These are phyloP conservation scores for Daphoenositta chrysoptera DNA, from an alignment of 2,113 vertebrate genomes.

Conservation along the genomic window DNA sequence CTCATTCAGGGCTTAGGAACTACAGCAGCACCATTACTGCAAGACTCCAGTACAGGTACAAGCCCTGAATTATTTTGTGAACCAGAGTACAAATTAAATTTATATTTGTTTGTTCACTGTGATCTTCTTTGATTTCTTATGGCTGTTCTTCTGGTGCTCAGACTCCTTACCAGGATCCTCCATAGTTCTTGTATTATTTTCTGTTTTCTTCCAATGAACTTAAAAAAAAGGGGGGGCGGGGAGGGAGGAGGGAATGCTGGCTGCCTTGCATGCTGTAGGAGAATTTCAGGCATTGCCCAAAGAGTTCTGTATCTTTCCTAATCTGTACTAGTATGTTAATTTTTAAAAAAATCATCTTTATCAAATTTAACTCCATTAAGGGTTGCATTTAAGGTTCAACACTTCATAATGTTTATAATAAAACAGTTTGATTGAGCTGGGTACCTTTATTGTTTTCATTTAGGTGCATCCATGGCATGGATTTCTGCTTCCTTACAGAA, in stretches of 20 bases:
- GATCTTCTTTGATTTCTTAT: not conserved
- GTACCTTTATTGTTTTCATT: not conserved
- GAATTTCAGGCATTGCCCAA: not conserved
- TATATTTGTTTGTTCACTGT: not conserved
- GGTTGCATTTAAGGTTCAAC: not conserved
- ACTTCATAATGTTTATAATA: not conserved
- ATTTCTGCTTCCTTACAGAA: not conserved
- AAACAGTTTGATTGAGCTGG: not conserved
- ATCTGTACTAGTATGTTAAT: not conserved
- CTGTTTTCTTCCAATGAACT: not conserved
- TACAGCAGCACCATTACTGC: slow-evolving; percentile 81
- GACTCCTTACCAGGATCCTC: not conserved
- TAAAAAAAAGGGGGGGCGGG: rapidly evolving
- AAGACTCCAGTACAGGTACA: slow-evolving; percentile 85
- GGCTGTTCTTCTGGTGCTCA: not conserved
- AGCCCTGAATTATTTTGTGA: not conserved
- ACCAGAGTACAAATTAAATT: not conserved
- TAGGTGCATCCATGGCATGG: not conserved
- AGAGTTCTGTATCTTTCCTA: not conserved
- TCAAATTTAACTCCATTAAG: not conserved
- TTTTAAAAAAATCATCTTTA: no score
- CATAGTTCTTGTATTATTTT: not conserved
- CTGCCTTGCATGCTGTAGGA: not conserved
- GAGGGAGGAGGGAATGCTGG: not conserved
- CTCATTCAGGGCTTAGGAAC: slow-evolving; percentile 82